Conservation (phyloP, 2,888 invertebrate species). For the Caradrina kadenii region DNA sequence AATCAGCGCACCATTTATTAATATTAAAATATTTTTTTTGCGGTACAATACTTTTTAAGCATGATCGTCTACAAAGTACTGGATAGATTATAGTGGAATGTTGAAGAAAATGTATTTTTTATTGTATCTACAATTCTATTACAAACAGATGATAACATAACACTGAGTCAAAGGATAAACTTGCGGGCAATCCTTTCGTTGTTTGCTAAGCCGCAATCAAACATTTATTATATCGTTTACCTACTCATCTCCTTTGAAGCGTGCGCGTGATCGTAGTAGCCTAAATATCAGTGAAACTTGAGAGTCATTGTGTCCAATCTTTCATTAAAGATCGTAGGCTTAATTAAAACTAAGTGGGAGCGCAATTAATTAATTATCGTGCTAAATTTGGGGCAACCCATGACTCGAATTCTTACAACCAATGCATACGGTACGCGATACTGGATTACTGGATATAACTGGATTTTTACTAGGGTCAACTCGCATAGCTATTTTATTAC, state of each 20-base stretch:
- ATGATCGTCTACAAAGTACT: background rate
- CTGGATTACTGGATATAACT: conserved; percentile 74
- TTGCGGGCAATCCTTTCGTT: background rate
- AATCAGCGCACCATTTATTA: background rate
- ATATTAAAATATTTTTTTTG: background rate
- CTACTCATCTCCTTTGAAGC: conserved; percentile 26
- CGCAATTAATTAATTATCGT: conserved; percentile 61
- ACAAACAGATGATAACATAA: background rate
- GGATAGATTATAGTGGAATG: background rate
- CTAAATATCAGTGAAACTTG: conserved; percentile 51
- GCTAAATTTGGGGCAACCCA: conserved; percentile 66
- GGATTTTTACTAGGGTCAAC: conserved; percentile 69
- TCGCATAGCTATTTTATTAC: conserved; percentile 59
- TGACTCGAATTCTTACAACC: conserved; percentile 65
- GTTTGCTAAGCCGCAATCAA: conserved; percentile 13
- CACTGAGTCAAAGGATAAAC: background rate
- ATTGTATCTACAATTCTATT: background rate
- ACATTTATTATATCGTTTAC: conserved; percentile 21
- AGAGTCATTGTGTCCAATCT: conserved; percentile 56
- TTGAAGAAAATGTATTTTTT: background rate
- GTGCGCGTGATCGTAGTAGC: conserved; percentile 24
- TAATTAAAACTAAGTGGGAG: conserved; percentile 73
- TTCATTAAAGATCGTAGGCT: conserved; percentile 68
- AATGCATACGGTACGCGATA: conserved; percentile 55
- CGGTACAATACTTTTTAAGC: background rate